phyloP scores from a whole-genome alignment of 2,797 vertebrate genomes.

The Pantherophis alleghaniensis region DNA sequence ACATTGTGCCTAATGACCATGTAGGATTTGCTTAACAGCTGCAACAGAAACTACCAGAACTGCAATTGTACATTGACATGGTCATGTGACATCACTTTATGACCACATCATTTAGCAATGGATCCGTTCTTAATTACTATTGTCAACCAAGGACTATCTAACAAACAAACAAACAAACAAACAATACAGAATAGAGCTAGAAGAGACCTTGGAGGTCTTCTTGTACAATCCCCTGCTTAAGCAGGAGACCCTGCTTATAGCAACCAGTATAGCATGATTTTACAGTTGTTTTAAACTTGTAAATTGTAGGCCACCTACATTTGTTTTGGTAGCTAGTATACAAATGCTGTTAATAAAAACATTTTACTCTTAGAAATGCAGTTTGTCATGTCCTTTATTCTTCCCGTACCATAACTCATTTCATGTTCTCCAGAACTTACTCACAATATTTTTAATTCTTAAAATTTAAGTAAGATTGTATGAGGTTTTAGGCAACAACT shows the following conservation, averaged over 20 bases:
- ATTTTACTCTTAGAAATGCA: not conserved
- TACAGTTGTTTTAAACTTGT: not conserved
- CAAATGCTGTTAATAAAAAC: not conserved
- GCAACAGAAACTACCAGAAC: not conserved
- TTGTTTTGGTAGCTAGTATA: not conserved
- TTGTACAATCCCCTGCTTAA: no score
- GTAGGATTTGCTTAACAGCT: not conserved
- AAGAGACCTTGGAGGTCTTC: not conserved
- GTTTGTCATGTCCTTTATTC: not conserved
- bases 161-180: not conserved
- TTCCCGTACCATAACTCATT: not conserved
- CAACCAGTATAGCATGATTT: not conserved
- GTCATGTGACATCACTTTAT: not conserved
- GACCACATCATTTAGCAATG: not conserved
- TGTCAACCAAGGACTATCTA: not conserved
- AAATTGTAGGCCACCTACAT: not conserved
- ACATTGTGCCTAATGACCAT: not conserved
- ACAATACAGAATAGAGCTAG: not conserved
- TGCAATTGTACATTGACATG: not conserved
- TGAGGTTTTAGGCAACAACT: not conserved
- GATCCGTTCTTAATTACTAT: not conserved
- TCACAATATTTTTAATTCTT: not conserved
- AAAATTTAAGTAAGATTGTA: not conserved
- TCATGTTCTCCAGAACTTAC: not conserved
- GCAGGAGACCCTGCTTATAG: not conserved